A percentile compares a stretch with the other conserved stretches of the same genome.
phyloP scores from a whole-genome alignment of 2,113 vertebrate genomes.

The Marmota flaviventris region DNA sequence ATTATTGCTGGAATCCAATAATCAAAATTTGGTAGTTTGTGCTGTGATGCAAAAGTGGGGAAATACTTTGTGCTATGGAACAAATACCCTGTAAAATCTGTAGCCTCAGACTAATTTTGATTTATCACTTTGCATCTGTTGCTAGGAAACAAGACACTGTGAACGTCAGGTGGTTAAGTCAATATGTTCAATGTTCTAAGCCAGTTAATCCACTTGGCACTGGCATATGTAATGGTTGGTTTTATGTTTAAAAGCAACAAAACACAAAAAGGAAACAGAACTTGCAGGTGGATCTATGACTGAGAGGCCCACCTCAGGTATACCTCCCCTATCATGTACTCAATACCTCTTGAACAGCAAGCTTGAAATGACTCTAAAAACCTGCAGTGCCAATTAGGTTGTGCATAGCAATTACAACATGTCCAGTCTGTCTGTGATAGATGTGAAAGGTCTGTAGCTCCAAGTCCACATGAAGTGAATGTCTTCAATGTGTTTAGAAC shows the following conservation, averaged over 20 bases:
- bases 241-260: constrained; percentile 83
- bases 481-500: constrained; percentile 86
- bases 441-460: constrained; percentile 84
- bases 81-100: constrained; percentile 91
- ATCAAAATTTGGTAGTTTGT: constrained; percentile 90
- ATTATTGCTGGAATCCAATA: constrained; percentile 92
- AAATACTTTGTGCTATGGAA: constrained; percentile 91
- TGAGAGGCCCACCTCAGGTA: constrained; percentile 82
- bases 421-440: constrained; percentile 85
- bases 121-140: constrained; percentile 86
- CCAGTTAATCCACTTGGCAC: constrained; percentile 86
- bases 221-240: constrained; percentile 82
- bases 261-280: constrained; percentile 86
- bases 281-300: constrained; percentile 84
- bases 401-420: constrained; percentile 88
- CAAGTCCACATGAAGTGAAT: constrained; percentile 81
- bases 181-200: constrained; percentile 81
- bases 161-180: constrained; percentile 86
- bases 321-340: constrained; percentile 75
- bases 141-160: constrained; percentile 88
- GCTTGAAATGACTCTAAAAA: constrained; percentile 83
- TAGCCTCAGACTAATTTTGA: constrained; percentile 88
- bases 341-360: constrained; percentile 77
- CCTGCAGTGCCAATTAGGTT: constrained; percentile 81
- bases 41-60: constrained; percentile 89